Evolutionary conservation across 2,113 vertebrate species (phyloP), one percentile per base, ranked within the genome.

Genomic region (Cranoglanis bouderius): DNA sequence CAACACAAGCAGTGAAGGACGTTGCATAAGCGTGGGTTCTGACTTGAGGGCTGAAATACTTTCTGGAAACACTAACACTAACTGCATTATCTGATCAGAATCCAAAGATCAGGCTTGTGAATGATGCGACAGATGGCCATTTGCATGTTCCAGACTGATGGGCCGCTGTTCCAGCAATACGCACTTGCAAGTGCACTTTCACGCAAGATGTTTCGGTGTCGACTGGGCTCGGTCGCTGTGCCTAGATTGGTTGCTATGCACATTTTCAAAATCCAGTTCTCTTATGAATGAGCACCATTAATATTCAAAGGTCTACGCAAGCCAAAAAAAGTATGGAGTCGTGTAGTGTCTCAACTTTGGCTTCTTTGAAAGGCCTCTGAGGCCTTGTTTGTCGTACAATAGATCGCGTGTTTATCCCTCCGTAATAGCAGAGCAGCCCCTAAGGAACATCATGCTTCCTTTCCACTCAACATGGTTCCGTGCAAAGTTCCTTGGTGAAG

Each of bases 1-100:
- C 61, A 82, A 43, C 65, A 85, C 61, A 86, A 75, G 59, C 82
- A 63, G 38, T 51, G 63, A 63, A 61, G 26, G 74, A 87, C 75
- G 26, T 88, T 92, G 85, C 80, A 88, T 89, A 90, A 90, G 86
- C 88, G 90, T 92, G 84, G 90, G 89, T 70, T 91, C 83, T 82
- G 82, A 87, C 67, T 84, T 77, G 61, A 80, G 67, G 87, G 61
- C 57, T 81, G 55, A 72, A 72, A 88, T 49, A 91, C 84, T 88
- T 92, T 90, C 43, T 65, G 84, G 89, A 90, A 82, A 85, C 83
- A 63, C 49, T 83, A 81, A 87, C 81, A 83, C 81, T 43, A 40
- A 29, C 21, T 40, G 55, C 57, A 83, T 86, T 90, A 89, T 91
- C 78, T 59, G 88, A 81, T 80, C 90, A n/a, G 84, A 86, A 85